These are phyloP conservation scores for Abrostola triplasia DNA, from an alignment of 2,888 invertebrate species.

Conservation along the genomic window DNA sequence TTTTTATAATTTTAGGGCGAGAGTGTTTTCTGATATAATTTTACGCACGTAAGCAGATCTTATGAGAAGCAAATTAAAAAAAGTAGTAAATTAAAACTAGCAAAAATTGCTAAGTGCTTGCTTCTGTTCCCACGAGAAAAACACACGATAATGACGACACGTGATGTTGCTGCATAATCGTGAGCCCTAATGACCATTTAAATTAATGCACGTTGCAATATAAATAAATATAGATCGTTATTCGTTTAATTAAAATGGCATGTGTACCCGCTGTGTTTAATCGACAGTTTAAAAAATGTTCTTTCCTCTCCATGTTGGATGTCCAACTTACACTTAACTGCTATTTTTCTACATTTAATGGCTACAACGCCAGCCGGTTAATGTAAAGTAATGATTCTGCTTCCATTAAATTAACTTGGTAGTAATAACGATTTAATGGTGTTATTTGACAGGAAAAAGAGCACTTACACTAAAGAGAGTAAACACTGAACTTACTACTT, in stretches of 20 bases:
- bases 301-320: background rate
- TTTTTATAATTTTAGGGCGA: too few species aligned
- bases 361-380: background rate
- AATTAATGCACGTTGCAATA: background rate
- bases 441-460: conserved; percentile 36
- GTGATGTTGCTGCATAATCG: background rate
- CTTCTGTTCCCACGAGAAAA: too few species aligned
- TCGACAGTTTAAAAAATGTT: background rate
- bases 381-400: conserved; percentile 10
- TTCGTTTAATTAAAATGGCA: background rate
- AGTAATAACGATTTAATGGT: conserved; percentile 37
- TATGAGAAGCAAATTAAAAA: too few species aligned
- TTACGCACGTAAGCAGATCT: too few species aligned
- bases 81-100: too few species aligned
- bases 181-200: conserved; percentile 1
- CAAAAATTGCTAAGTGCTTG: too few species aligned
- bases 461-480: conserved; percentile 38
- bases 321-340: background rate
- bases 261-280: conserved; percentile 1
- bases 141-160: too few species aligned
- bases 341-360: conserved; percentile 1
- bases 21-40: too few species aligned
- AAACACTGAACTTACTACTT: conserved; percentile 43
- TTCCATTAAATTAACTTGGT: conserved; percentile 21
- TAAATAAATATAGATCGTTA: background rate